Conservation (phyloP, 1,140 invertebrate species). For the Diabrotica virgifera region DNA sequence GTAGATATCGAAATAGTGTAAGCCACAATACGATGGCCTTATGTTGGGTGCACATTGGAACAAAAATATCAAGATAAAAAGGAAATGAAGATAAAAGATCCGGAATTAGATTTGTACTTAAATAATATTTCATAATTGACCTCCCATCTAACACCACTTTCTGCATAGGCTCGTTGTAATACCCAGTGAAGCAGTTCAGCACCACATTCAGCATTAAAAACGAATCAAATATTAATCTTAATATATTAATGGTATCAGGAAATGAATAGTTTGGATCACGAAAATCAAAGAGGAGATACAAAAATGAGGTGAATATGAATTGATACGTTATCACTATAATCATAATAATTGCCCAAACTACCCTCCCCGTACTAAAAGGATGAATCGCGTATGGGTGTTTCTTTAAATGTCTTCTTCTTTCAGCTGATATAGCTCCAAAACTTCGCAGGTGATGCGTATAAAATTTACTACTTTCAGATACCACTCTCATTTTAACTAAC, state of each 20-base stretch:
- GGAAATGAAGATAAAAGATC: slow-evolving; percentile 37
- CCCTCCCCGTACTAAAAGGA: slow-evolving; percentile 39
- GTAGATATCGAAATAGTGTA: slow-evolving; percentile 29
- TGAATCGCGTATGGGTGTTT: slow-evolving; percentile 37
- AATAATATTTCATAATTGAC: slow-evolving; percentile 37
- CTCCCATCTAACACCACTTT: slow-evolving; percentile 32
- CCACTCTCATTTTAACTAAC: slow-evolving; percentile 29
- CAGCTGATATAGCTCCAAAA: slow-evolving; percentile 39
- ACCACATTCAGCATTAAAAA: slow-evolving; percentile 32
- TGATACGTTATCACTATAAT: slow-evolving; percentile 28
- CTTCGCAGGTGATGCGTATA: slow-evolving; percentile 39
- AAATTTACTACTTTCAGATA: slow-evolving; percentile 37
- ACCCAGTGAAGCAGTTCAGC: slow-evolving; percentile 34
- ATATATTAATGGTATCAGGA: slow-evolving; percentile 6
- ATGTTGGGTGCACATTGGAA: not conserved
- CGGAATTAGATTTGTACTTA: slow-evolving; percentile 30
- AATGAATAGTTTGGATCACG: slow-evolving; percentile 19
- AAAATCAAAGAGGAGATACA: slow-evolving; percentile 29
- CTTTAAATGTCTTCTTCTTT: slow-evolving; percentile 34
- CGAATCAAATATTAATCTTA: slow-evolving; percentile 22
- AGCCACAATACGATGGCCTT: slow-evolving; percentile 17
- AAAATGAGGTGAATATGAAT: slow-evolving; percentile 31
- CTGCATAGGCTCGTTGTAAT: slow-evolving; percentile 37
- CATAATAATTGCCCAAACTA: slow-evolving; percentile 35
- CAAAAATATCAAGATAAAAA: slow-evolving; percentile 19